A percentile compares a stretch with the other conserved stretches of the same genome.
These are phyloP conservation scores for Eremophila alpestris DNA, from an alignment of 2,797 vertebrate species.

Conservation along the genomic window DNA sequence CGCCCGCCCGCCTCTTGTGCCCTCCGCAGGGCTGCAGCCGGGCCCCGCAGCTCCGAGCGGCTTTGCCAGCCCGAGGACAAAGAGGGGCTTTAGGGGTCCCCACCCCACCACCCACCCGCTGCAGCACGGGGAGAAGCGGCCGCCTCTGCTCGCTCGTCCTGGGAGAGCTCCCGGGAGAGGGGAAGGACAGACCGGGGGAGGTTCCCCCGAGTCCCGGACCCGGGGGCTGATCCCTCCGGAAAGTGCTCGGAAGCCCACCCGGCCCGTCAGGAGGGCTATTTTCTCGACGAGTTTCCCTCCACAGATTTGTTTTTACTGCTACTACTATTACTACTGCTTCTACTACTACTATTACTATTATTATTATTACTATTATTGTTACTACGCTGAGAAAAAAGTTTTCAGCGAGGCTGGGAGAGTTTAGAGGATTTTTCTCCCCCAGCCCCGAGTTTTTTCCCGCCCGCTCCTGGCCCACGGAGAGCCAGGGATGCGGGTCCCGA, in stretches of 20 bases:
- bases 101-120: background rate
- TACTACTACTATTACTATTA: background rate
- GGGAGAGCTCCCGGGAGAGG: background rate
- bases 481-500: background rate
- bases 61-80: background rate
- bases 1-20: background rate
- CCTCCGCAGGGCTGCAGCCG: background rate
- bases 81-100: background rate
- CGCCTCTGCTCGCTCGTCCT: background rate
- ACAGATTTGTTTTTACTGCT: background rate
- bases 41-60: background rate
- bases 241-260: background rate
- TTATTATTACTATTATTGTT: background rate
- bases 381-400: background rate
- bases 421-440: rapidly evolving
- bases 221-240: background rate
- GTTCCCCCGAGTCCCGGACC: background rate
- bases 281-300: background rate
- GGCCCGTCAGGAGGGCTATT: background rate
- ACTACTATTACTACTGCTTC: background rate
- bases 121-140: background rate
- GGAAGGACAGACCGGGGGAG: background rate
- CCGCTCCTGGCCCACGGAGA: background rate
- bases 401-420: background rate
- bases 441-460: background rate